phyloP scores from a whole-genome alignment of 1,140 invertebrate genomes.

The Tribolium castaneum region DNA sequence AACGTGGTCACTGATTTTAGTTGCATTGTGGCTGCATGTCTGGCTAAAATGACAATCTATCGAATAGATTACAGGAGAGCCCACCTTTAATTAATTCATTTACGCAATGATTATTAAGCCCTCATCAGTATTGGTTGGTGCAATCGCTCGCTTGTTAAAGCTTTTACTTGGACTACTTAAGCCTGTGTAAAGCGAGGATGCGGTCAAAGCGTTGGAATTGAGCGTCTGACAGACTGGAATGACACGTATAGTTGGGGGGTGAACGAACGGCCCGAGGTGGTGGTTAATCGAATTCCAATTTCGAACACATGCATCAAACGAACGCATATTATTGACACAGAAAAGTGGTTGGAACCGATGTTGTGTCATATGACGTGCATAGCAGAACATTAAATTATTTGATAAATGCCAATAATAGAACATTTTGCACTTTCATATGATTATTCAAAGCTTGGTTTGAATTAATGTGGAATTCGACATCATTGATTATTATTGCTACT shows the following conservation, averaged over 20 bases:
- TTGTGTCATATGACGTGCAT: background rate
- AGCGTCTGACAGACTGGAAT: background rate
- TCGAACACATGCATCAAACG: background rate
- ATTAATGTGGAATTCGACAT: too few relatives aligned
- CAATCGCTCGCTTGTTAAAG: conserved; percentile 2
- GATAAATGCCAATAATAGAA: too few relatives aligned
- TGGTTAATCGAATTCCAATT: conserved; percentile 17
- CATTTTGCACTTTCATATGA: too few relatives aligned
- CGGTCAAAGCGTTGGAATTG: conserved; percentile 11
- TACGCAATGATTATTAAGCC: conserved; percentile 25
- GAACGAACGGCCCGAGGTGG: conserved; percentile 4
- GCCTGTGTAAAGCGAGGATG: conserved; percentile 5
- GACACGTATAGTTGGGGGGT: background rate
- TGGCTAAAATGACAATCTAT: background rate
- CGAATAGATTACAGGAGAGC: background rate
- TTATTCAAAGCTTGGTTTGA: too few relatives aligned
- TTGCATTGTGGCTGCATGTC: background rate
- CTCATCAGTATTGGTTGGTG: conserved; percentile 36
- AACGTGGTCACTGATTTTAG: too few relatives aligned
- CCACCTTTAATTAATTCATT: conserved; percentile 38
- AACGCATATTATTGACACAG: background rate
- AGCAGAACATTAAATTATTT: too few relatives aligned
- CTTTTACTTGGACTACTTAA: conserved; percentile 11
- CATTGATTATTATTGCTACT: too few relatives aligned
- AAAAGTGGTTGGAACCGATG: background rate